These are phyloP conservation scores for Neosilurus hyrtlii DNA, from an alignment of 2,797 vertebrate genomes.

Conservation along the genomic window DNA sequence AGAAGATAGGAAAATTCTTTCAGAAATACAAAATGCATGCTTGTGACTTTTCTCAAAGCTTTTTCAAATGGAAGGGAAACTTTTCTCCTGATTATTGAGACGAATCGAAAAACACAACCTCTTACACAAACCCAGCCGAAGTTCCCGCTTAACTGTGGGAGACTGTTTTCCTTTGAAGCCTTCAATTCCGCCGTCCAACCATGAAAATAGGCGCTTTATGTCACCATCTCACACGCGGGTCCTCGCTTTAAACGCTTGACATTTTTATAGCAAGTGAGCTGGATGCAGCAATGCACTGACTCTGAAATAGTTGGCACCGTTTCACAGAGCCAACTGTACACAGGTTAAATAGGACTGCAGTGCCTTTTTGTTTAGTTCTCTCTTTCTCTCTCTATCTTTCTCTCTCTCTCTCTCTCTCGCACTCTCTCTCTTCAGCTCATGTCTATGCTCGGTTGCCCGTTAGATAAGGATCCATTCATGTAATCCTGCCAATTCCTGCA, in stretches of 20 bases:
- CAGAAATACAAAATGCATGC: too few species aligned
- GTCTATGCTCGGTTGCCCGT: slow-evolving; percentile 68
- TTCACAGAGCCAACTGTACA: slow-evolving; percentile 21
- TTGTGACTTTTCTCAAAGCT: background rate
- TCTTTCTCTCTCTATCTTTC: slow-evolving; percentile 11
- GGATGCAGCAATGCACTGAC: slow-evolving; percentile 55
- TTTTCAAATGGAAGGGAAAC: slow-evolving; percentile 7
- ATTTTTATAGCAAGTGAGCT: slow-evolving; percentile 61
- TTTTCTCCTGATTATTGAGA: slow-evolving; percentile 48
- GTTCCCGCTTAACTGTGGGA: slow-evolving; percentile 47
- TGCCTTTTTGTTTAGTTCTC: background rate
- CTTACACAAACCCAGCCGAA: slow-evolving; percentile 43
- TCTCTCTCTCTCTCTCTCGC: slow-evolving; percentile 49
- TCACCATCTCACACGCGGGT: slow-evolving; percentile 43
- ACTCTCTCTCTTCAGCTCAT: slow-evolving; percentile 59
- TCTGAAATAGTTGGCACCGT: slow-evolving; percentile 50
- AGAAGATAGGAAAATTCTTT: background rate
- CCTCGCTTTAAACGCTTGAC: slow-evolving; percentile 58
- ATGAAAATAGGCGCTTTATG: slow-evolving; percentile 52
- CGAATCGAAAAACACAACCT: slow-evolving; percentile 50
- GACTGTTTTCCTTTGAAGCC: slow-evolving; percentile 49
- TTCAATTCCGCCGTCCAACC: slow-evolving; percentile 43
- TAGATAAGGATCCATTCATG: slow-evolving; percentile 49
- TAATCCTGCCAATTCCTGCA: slow-evolving; percentile 45
- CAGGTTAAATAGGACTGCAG: slow-evolving; percentile 18